Evolutionary conservation across 2,797 vertebrate genomes (phyloP), one percentile per base, ranked within the genome.

Genomic region (Sylvia borin): DNA sequence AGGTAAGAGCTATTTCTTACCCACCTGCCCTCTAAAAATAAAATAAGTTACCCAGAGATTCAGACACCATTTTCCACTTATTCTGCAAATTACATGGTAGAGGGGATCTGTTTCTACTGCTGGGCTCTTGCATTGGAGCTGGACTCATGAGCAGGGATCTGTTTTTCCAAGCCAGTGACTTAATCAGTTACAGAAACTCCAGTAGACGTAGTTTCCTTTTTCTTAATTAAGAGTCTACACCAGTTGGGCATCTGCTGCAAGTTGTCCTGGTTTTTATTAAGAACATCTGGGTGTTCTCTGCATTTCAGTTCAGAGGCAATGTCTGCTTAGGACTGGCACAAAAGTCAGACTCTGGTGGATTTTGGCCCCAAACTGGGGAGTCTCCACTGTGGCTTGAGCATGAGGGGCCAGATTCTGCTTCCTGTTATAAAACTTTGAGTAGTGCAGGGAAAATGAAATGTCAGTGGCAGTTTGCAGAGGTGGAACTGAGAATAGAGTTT

Each of bases 1-100:
- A 96, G 73, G 93, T 88, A 81, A 73, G 26, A 94, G 62, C 79
- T 93, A 38, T 84, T 91, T 92, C 89, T 91, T 92, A 73, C 42
- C 55, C 47, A 81, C 75, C 62, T 86, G 31, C 32, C 42, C 31
- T 93, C 82, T 88, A 84, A 95, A 96, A 95, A 74, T 73, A 94
- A 89, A 90, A 32, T 6, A 7, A 75, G 38, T 82, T 74, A 79
- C 54, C 21, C 68, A 32, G 71, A 64, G 51, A 67, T 87, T 79
- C 77, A 51, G 53, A 53, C 79, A 76, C 36, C 0, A 4, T 78
- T 91, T 90, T 95, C 78, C 76, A 84, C 48, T 91, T 89, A 29
- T 21, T 89, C 70, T 91, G 53, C 22, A 78, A 77, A 82, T 90
- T 80, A 65, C 10, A 43, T 7, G 5, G 36, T 77, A 31, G 50